phyloP scores from a whole-genome alignment of 2,888 invertebrate species.

The Drosophila ustulata region DNA sequence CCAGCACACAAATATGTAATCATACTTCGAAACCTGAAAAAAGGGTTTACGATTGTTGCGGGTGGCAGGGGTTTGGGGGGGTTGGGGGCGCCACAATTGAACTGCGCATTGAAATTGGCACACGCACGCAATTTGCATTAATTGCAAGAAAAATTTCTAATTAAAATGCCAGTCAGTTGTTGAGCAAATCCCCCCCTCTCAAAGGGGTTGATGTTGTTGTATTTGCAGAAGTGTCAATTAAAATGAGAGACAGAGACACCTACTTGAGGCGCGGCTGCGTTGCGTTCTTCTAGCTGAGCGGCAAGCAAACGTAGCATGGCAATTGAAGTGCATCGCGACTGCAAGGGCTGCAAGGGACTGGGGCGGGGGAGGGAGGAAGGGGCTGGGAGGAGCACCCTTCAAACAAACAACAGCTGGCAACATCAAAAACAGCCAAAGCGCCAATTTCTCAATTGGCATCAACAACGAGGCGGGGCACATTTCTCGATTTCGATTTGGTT shows the following conservation, averaged over 20 bases:
- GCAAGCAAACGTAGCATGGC: constrained; percentile 71
- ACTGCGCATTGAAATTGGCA: constrained; percentile 76
- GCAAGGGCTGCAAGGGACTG: background rate
- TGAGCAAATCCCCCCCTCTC: background rate
- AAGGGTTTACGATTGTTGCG: constrained; percentile 49
- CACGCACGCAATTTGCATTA: constrained; percentile 81
- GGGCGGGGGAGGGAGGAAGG: too few relatives aligned
- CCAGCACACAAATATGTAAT: constrained; percentile 76
- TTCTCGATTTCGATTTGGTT: constrained; percentile 1
- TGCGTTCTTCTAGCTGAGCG: constrained; percentile 68
- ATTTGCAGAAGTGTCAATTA: constrained; percentile 83
- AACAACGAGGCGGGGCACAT: background rate
- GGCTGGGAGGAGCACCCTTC: background rate
- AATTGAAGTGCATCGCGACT: constrained; percentile 43
- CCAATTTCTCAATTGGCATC: constrained; percentile 38
- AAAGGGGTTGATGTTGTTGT: constrained; percentile 26
- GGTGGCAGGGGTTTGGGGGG: background rate
- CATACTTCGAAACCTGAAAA: constrained; percentile 43
- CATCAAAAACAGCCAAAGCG: constrained; percentile 44
- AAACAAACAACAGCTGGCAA: constrained; percentile 18
- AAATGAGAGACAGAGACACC: constrained; percentile 45
- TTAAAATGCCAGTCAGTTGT: constrained; percentile 81
- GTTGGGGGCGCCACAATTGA: constrained; percentile 56
- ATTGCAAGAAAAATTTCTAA: constrained; percentile 81
- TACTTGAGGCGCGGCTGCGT: constrained; percentile 34